Conservation (phyloP, 2,888 invertebrate genomes). For the Cantharis rufa region DNA sequence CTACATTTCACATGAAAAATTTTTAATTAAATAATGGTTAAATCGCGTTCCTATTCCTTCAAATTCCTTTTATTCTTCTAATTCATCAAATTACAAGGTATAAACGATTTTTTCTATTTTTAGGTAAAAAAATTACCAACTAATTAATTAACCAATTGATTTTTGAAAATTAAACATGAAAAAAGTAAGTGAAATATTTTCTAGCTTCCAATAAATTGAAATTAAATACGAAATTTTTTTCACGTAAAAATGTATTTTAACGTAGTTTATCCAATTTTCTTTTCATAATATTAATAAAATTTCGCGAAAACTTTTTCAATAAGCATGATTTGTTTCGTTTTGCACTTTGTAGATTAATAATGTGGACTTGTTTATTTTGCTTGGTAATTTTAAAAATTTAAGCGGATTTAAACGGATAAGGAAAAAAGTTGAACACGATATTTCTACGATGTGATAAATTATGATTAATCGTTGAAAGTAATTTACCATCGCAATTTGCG, state of each 20-base stretch:
- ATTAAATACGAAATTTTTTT: not conserved
- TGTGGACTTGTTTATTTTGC: not conserved
- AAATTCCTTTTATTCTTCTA: not conserved
- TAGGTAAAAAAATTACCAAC: not conserved
- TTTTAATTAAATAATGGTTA: not conserved
- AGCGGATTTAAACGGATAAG: not conserved
- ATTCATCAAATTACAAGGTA: not conserved
- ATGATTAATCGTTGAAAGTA: constrained; percentile 39
- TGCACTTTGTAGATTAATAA: not conserved
- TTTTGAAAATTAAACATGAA: not conserved
- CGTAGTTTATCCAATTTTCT: not conserved
- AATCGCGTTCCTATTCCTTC: not conserved
- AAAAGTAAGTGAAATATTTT: not conserved
- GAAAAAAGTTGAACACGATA: constrained; percentile 13
- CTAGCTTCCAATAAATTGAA: not conserved
- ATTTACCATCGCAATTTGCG: constrained; percentile 41
- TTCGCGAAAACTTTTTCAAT: not conserved
- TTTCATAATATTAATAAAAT: not conserved
- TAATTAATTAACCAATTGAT: not conserved
- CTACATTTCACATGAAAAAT: not conserved
- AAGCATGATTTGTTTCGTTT: not conserved
- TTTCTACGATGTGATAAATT: constrained; percentile 37
- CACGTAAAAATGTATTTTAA: not conserved
- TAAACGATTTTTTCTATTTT: not conserved
- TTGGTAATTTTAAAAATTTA: not conserved